phyloP scores from a whole-genome alignment of 2,113 vertebrate genomes.

The Coturnix japonica region DNA sequence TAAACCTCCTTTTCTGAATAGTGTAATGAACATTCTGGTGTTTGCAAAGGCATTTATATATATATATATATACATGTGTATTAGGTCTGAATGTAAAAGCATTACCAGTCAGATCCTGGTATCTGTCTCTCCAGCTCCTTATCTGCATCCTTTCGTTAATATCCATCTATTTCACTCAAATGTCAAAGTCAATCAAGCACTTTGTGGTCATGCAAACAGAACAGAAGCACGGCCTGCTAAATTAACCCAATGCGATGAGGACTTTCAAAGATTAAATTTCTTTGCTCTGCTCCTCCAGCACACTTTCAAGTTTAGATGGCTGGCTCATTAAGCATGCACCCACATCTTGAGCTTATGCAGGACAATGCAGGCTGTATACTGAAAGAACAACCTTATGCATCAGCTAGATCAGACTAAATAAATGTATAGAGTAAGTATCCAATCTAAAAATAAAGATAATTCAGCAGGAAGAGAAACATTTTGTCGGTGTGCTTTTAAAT shows the following conservation, averaged over 20 bases:
- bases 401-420: slow-evolving; percentile 10
- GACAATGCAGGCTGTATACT: not conserved
- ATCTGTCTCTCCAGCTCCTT: not conserved
- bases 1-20: slow-evolving; percentile 75
- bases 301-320: not conserved
- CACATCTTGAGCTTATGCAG: not conserved
- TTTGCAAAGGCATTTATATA: slow-evolving; percentile 58
- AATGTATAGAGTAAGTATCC: not conserved
- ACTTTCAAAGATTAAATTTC: slow-evolving; percentile 36
- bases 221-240: not conserved
- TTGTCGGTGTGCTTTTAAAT: slow-evolving; percentile 34
- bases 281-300: not conserved
- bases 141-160: not conserved
- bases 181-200: slow-evolving; percentile 30
- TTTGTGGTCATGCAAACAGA: slow-evolving; percentile 6
- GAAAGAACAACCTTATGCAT: not conserved
- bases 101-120: not conserved
- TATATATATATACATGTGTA: slow-evolving; percentile 31
- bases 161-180: slow-evolving; percentile 18
- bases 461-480: slow-evolving; percentile 19
- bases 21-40: slow-evolving; percentile 73
- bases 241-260: not conserved
- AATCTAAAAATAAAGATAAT: slow-evolving; percentile 39
- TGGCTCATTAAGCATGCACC: not conserved
- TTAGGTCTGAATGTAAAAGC: slow-evolving; percentile 54